Percentiles rank a stretch among this genome's conserved stretches.
These are phyloP conservation scores for Geothlypis trichas DNA, from an alignment of 2,113 vertebrate species.

Conservation along the genomic window DNA sequence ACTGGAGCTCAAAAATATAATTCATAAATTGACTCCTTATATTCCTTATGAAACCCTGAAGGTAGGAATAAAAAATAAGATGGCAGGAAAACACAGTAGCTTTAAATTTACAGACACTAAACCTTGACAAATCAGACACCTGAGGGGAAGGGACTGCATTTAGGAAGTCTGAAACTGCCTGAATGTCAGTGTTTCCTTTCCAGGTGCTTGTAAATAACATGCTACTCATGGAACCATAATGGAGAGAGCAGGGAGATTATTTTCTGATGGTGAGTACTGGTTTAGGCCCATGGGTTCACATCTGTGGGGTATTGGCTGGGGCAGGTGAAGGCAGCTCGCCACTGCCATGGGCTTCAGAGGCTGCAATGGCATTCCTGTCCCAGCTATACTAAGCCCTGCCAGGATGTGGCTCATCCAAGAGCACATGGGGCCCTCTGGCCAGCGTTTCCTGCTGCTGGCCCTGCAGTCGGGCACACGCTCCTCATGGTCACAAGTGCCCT, in stretches of 20 bases:
- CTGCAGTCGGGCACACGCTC: fast-evolving
- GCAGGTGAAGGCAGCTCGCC: fast-evolving
- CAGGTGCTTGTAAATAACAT: not conserved
- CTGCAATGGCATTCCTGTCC: not conserved
- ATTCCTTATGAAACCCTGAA: fast-evolving
- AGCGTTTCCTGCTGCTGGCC: not conserved
- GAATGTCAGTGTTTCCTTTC: not conserved
- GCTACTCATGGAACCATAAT: fast-evolving
- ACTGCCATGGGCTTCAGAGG: fast-evolving
- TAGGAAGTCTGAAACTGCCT: not conserved
- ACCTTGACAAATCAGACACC: not conserved
- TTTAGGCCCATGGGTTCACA: fast-evolving
- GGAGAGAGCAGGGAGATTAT: not conserved
- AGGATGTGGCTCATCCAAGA: not conserved
- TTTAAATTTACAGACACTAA: not conserved
- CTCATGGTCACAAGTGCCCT: fast-evolving
- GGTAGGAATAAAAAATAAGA: not conserved
- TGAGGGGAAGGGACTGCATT: not conserved
- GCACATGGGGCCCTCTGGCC: not conserved
- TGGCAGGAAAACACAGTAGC: not conserved
- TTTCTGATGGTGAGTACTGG: not conserved
- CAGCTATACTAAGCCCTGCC: not conserved
- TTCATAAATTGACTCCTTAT: not conserved
- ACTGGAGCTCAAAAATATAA: not conserved
- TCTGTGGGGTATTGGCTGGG: not conserved